Conservation (phyloP, 2,888 invertebrate species). For the Cheilosia urbana region DNA sequence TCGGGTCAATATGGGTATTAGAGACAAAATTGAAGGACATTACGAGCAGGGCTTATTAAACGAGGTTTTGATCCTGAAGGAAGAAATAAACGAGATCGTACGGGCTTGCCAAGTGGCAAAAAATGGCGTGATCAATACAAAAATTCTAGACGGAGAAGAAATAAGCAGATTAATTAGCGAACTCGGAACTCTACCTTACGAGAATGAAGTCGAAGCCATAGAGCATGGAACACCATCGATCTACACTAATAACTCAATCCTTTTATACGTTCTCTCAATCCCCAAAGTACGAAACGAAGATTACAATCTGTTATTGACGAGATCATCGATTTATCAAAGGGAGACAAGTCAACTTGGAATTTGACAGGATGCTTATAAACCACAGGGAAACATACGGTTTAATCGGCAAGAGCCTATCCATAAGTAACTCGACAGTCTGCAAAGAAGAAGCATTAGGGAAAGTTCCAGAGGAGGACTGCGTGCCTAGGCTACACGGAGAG, state of each 20-base stretch:
- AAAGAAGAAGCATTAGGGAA: not conserved
- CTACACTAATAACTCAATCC: constrained; percentile 48
- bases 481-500: too few relatives aligned
- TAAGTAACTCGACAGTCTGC: constrained; percentile 18
- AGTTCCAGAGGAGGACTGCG: not conserved
- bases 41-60: constrained; percentile 12
- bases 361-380: not conserved
- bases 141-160: constrained; percentile 12
- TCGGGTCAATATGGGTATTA: not conserved
- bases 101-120: constrained; percentile 53
- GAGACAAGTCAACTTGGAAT: constrained; percentile 5
- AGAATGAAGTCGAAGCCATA: constrained; percentile 61
- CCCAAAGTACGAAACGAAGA: constrained; percentile 7
- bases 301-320: not conserved
- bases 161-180: constrained; percentile 17
- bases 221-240: constrained; percentile 62
- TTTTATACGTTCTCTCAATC: constrained; percentile 50
- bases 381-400: not conserved
- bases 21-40: not conserved
- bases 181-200: constrained; percentile 58
- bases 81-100: constrained; percentile 51
- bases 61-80: constrained; percentile 34
- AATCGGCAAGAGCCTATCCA: not conserved
- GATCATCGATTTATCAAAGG: not conserved
- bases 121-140: constrained; percentile 51